phyloP scores from a whole-genome alignment of 2,797 vertebrate genomes.

The Semotilus atromaculatus region DNA sequence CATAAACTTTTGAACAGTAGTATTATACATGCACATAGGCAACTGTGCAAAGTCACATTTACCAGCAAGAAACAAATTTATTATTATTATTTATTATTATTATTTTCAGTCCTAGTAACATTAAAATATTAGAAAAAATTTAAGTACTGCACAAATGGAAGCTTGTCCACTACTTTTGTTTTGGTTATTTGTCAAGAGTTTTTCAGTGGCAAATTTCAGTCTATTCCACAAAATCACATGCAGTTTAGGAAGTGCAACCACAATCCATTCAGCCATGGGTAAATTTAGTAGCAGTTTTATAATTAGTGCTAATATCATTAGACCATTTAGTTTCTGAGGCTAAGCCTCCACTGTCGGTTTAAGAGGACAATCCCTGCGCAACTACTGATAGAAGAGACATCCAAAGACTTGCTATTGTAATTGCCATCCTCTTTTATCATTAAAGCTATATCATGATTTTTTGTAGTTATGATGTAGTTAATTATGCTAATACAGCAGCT shows the following conservation, averaged over 20 bases:
- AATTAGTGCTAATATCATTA: conserved; percentile 44
- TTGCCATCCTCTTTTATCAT: conserved; percentile 8
- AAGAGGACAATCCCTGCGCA: conserved; percentile 30
- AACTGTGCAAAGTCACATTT: not conserved
- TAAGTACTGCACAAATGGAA: not conserved
- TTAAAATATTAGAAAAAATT: not conserved
- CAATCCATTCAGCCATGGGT: not conserved
- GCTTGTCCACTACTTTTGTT: not conserved
- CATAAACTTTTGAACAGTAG: not conserved
- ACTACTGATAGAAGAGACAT: conserved; percentile 14
- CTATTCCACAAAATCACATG: not conserved
- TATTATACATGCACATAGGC: not conserved
- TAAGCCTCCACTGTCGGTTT: conserved; percentile 24
- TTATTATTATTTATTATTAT: too few species aligned
- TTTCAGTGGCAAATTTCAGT: not conserved
- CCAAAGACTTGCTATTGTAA: conserved; percentile 7
- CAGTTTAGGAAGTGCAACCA: not conserved
- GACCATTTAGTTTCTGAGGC: conserved; percentile 27
- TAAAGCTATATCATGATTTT: conserved; percentile 10
- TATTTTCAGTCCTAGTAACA: not conserved
- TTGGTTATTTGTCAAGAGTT: not conserved
- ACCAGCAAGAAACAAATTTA: not conserved
- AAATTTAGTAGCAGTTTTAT: conserved; percentile 32
- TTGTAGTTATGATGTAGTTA: conserved; percentile 12
- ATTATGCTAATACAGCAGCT: conserved; percentile 8